Base-by-base conservation (phyloP, 2,797 vertebrate genomes). In the Gymnoscopelus braueri region DNA sequence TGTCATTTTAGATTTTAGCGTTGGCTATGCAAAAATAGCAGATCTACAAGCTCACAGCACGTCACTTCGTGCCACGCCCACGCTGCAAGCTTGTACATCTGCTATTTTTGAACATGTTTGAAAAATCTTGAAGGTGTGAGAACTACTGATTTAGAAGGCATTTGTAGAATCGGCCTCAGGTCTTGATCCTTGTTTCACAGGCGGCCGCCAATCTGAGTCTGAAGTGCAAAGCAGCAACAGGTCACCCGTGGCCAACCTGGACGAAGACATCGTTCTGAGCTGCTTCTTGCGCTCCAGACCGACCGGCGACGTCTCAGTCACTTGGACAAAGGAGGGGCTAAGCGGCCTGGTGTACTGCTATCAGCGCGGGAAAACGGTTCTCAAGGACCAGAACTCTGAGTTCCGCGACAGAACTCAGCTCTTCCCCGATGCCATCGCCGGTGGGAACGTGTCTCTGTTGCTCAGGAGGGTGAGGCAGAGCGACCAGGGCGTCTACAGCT, bases 341-440 rank as follows among this genome's bases (percentile, higher is more conserved):
- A 77, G 39, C 0, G 90, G 94, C 2, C 53, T 88, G 2, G 95
- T 97, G n/a, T 95, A 95, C 0, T 78, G 85, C 47, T 96, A 94
- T 23, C 63, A 75, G 63, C 67, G 87, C 0, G 92, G 93, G 19
- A 90, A 85, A 23, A 85, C 89, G 0, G 67, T 83, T 0, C 90
- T 95, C 5, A 53, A 54, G 2, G 60, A 87, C 14, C 96, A 97
- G 89, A 89, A 92, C 0, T 0, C 49, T 0, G 69, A 56, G 8
- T 97, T 95, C 67, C 87, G 14, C 71, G 91, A 92, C 61, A 90
- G 94, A 51, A 90, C 91, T 0, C 79, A 84, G 0, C 10, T 94
- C 44, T 94, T 93, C 0, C 39, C 19, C 0, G 84, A 91, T 1
- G 83, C 85, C 53, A 80, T 90, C 53, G 80, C 80, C 0, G 75